Conservation (phyloP, 2,113 vertebrate species). For the Ia io region DNA sequence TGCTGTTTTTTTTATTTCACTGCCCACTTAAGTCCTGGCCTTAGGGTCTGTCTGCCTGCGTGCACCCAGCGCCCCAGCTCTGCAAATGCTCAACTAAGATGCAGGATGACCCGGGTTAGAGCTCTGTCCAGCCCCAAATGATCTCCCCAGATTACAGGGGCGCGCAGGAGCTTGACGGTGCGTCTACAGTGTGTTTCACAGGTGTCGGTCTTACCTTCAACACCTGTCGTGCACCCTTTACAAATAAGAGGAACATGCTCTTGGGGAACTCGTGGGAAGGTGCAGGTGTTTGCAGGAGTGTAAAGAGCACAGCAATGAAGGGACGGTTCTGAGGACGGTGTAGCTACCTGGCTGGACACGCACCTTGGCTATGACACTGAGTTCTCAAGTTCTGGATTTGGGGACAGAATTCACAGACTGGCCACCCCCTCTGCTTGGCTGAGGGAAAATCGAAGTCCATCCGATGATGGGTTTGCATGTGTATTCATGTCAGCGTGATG, state of each 20-base stretch:
- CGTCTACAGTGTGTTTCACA: not conserved
- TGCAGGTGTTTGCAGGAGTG: not conserved
- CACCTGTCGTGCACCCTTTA: not conserved
- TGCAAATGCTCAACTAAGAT: not conserved
- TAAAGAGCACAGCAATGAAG: accelerated
- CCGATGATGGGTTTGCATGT: not conserved
- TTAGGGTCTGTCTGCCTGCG: not conserved
- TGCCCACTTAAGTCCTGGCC: not conserved
- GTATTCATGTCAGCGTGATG: not conserved
- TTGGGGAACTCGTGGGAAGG: not conserved
- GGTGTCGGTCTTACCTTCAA: not conserved
- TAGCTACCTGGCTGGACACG: not conserved
- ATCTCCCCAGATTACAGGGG: not conserved
- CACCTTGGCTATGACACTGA: not conserved
- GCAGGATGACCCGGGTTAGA: not conserved
- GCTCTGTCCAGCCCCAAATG: not conserved
- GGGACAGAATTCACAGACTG: not conserved
- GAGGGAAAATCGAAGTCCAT: not conserved
- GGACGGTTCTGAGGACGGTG: accelerated
- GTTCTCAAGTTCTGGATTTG: not conserved
- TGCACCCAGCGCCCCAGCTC: not conserved
- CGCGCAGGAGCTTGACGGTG: not conserved
- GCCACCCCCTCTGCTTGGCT: not conserved
- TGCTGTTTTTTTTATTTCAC: not conserved
- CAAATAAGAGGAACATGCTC: not conserved